phyloP scores from a whole-genome alignment of 2,888 invertebrate genomes.

The Gari tellinella region DNA sequence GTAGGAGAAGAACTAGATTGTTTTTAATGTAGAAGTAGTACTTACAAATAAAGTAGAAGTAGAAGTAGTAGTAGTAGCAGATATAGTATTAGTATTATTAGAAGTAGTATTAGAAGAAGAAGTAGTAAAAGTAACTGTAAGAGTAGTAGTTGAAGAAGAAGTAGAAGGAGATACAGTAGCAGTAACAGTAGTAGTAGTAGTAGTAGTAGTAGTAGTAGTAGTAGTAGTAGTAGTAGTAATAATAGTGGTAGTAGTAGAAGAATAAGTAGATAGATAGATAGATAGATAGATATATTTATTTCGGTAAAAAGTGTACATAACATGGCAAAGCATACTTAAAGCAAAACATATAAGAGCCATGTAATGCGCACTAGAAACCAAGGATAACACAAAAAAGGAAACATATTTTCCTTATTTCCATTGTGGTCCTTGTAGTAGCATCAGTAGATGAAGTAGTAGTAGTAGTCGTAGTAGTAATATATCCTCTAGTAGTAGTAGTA shows the following conservation, averaged over 20 bases:
- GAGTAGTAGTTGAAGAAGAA: neutral
- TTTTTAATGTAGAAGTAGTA: neutral
- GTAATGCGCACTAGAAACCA: too few species aligned
- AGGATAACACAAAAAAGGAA: too few species aligned
- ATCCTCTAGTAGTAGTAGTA: neutral
- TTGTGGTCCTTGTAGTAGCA: neutral
- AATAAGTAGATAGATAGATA: too few species aligned
- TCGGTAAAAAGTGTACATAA: too few species aligned
- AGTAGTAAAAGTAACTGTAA: neutral
- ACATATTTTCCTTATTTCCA: too few species aligned
- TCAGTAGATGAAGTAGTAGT: neutral
- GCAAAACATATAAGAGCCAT: neutral
- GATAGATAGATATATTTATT: too few species aligned
- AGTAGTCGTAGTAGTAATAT: neutral
- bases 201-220: conserved; percentile 2
- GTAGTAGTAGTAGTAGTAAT: conserved; percentile 1
- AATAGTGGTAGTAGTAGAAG: neutral
- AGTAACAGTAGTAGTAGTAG: neutral
- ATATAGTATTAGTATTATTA: neutral
- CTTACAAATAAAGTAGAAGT: neutral
- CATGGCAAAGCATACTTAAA: neutral
- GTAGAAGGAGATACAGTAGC: neutral
- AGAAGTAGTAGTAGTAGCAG: neutral
- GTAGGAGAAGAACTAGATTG: neutral
- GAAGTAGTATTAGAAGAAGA: neutral